Base-by-base conservation (phyloP, 2,113 vertebrate genomes). In the Prunella himalayana region DNA sequence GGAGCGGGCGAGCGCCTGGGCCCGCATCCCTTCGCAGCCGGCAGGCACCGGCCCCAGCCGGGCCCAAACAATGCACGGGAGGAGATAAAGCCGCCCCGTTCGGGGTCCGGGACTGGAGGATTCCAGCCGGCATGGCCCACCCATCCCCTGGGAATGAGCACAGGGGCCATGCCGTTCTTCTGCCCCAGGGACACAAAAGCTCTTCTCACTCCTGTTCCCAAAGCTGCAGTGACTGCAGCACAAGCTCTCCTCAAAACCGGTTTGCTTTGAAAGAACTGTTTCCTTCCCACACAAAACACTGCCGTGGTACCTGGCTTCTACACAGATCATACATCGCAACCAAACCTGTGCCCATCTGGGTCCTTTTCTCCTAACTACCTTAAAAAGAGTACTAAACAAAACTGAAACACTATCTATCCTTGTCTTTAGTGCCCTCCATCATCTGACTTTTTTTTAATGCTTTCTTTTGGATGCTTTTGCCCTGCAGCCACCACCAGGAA, bases 291-390 rank as follows among this genome's bases (percentile, higher is more conserved):
- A 28, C 24, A 21, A 22, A 70, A 23, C 42, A 3, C 45, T 31
- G 4, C 19, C 4, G 3, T 4, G 33, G 11, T 13, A 19, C 20
- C 51, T 18, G 71, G 28, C 47, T 71, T 45, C 33, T 42, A 5
- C 5, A 31, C 60, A n/a, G 9, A 27, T 20, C 16, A 4, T 1
- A 8, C 7, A 4, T 30, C 0, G 0, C 15, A 19, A 41, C 16
- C 51, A 39, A 42, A 23, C 24, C 10, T 21, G 19, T 9, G n/a
- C 72, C 37, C 8, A 11, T 15, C 59, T 42, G 22, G 4, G 24
- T 33, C 44, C n/a, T 76, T 37, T 71, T 45, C 15, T 54, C 51
- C 56, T 45, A 13, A 9, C 12, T 25, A 16, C 14, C 42, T 61
- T 31, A 6, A 37, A 51, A 49, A 47, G 33, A 13, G 17, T 4